Evolutionary conservation across 2,888 invertebrate species (phyloP).

Genomic region (Chymomyza fuscimana): DNA sequence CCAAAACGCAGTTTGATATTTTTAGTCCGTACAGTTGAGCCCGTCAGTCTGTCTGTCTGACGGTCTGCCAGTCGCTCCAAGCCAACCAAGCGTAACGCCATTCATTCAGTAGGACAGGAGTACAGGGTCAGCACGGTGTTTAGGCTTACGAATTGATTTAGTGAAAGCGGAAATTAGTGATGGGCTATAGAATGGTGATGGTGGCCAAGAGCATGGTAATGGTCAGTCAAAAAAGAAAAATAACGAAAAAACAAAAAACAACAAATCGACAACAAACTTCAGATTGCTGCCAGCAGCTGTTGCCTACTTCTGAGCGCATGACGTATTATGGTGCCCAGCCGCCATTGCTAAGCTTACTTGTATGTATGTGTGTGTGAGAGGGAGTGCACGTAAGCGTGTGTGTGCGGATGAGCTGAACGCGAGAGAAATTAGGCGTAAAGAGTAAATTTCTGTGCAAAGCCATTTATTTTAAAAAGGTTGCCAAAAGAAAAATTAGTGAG

Average conservation of each 20-base stretch:
- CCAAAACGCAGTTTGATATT: conserved; percentile 59
- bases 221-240: conserved; percentile 2
- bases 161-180: conserved; percentile 72
- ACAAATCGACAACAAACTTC: conserved; percentile 35
- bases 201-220: conserved; percentile 1
- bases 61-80: not conserved
- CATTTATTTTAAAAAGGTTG: conserved; percentile 67
- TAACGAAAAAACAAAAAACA: not conserved
- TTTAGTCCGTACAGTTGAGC: conserved; percentile 9
- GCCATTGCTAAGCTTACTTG: not conserved
- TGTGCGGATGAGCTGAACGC: conserved; percentile 14
- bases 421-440: conserved; percentile 71
- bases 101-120: conserved; percentile 32
- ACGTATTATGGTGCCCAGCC: conserved; percentile 57
- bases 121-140: conserved; percentile 36
- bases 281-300: conserved; percentile 67
- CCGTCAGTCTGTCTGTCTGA: not conserved
- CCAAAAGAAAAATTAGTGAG: conserved; percentile 50
- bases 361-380: not conserved
- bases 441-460: conserved; percentile 65
- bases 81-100: conserved; percentile 49
- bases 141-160: conserved; percentile 67
- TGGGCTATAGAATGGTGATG: conserved; percentile 33
- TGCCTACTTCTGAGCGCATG: conserved; percentile 63
- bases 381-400: not conserved